These are phyloP conservation scores for Cherax quadricarinatus DNA, from an alignment of 1,140 invertebrate genomes.

Conservation along the genomic window DNA sequence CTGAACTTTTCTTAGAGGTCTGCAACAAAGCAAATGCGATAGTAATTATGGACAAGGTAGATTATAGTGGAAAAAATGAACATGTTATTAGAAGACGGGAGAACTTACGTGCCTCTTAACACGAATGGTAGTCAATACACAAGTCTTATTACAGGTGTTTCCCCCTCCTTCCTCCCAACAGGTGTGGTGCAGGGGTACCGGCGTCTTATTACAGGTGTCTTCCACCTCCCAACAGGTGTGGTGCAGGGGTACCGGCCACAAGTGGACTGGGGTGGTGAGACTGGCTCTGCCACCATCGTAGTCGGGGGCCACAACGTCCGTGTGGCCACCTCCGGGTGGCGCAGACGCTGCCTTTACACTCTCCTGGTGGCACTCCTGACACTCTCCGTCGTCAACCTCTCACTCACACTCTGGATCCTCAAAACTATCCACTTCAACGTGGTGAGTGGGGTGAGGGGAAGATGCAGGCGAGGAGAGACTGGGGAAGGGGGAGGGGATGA, in stretches of 20 bases:
- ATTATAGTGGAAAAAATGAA: too few species aligned
- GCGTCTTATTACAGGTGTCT: background rate
- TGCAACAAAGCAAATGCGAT: too few species aligned
- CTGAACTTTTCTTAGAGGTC: too few species aligned
- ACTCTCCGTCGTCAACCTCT: constrained; percentile 56
- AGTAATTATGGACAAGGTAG: too few species aligned
- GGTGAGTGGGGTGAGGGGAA: constrained; percentile 31
- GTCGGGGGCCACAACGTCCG: constrained; percentile 64
- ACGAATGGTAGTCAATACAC: too few species aligned
- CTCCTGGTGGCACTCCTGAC: constrained; percentile 53
- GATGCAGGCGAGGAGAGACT: background rate
- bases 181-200: background rate
- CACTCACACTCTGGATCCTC: constrained; percentile 66
- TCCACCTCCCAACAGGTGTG: constrained; percentile 38
- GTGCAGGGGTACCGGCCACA: constrained; percentile 67
- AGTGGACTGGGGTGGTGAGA: constrained; percentile 70
- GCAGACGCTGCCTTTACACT: constrained; percentile 58
- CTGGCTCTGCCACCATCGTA: constrained; percentile 61
- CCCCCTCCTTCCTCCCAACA: background rate
- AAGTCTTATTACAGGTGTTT: background rate
- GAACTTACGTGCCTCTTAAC: too few species aligned
- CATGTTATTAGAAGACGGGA: too few species aligned
- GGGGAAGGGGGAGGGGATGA: too few species aligned
- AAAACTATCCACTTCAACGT: constrained; percentile 60
- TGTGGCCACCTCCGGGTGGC: constrained; percentile 58